These are phyloP conservation scores for Nannobrachium achirus DNA, from an alignment of 2,113 vertebrate species.

Conservation along the genomic window DNA sequence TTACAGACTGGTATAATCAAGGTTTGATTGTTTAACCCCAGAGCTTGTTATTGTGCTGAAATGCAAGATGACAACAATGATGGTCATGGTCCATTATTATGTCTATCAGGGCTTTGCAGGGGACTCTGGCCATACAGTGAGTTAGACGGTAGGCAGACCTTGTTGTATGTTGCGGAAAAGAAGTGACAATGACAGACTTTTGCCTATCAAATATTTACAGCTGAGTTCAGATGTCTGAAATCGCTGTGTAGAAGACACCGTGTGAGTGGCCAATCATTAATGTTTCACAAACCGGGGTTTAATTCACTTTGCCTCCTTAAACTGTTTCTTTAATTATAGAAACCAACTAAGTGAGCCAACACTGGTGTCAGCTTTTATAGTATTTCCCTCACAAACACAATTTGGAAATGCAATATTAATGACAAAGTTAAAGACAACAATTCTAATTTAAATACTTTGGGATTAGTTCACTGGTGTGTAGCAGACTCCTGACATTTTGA, in stretches of 20 bases:
- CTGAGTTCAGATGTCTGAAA: conserved; percentile 33
- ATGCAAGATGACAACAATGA: not conserved
- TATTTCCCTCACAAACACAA: not conserved
- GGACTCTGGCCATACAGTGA: not conserved
- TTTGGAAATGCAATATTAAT: not conserved
- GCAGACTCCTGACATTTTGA: too few relatives aligned
- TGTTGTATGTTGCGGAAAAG: conserved; percentile 13
- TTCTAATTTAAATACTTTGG: not conserved
- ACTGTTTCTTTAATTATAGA: conserved; percentile 29
- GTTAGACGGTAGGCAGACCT: too few relatives aligned
- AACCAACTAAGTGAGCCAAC: not conserved
- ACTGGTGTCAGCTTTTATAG: not conserved
- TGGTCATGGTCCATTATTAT: not conserved
- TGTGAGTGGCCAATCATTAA: conserved; percentile 21
- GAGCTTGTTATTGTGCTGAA: not conserved
- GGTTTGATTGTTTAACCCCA: too few relatives aligned
- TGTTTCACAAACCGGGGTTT: conserved; percentile 16
- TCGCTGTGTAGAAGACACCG: conserved; percentile 18
- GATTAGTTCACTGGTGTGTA: too few relatives aligned
- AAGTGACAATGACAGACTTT: conserved; percentile 24
- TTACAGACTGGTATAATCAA: not conserved
- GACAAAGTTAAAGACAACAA: not conserved
- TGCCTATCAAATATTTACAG: conserved; percentile 38
- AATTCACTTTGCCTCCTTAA: conserved; percentile 20
- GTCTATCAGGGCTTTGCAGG: not conserved